Evolutionary conservation across 2,113 vertebrate species (phyloP), one percentile per base, ranked within the genome.

Genomic region (Limnothrissa miodon): DNA sequence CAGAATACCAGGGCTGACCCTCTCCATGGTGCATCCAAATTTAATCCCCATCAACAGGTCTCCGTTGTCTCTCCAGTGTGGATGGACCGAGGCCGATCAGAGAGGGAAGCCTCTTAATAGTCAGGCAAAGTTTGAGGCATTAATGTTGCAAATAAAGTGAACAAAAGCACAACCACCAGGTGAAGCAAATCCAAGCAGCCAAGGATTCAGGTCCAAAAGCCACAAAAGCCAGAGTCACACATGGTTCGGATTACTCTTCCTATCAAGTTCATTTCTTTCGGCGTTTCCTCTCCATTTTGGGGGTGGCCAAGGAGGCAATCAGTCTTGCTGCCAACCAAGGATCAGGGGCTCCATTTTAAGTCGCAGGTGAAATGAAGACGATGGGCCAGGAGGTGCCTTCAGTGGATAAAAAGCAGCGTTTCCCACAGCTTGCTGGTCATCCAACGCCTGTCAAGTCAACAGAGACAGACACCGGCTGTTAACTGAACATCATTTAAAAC

Each of bases 201-300:
- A 45, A 5, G n/a, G 56, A 88, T 84, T 92, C 86, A 93, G 87
- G 93, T 93, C 92, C 89, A 90, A 83, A 94, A 92, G 84, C 89
- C 89, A 83, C 88, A 85, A 86, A 92, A 90, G 95, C 95, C 95
- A 90, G 92, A 90, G 45, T 74, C 89, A 90, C 36, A 87, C 88
- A 90, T 29, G 86, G 91, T 90, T 91, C 7, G 81, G 81, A 88
- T 89, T 92, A 62, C 25, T 62, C 59, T 62, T 74, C 11, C 66
- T 74, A 33, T 74, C 29, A 10, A 74, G 66, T 89, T 95, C 93
- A 96, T 98, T 99, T 99, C 97, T 99, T 99, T 97, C 96, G 94
- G 85, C 97, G 97, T 94, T 99, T 98, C 90, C 96, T 97, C 96
- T 99, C 97, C 97, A 99, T 99, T 90, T 93, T 96, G 94, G 86